Evolutionary conservation across 2,113 vertebrate species (phyloP).

Genomic region (Phocoena phocoena): DNA sequence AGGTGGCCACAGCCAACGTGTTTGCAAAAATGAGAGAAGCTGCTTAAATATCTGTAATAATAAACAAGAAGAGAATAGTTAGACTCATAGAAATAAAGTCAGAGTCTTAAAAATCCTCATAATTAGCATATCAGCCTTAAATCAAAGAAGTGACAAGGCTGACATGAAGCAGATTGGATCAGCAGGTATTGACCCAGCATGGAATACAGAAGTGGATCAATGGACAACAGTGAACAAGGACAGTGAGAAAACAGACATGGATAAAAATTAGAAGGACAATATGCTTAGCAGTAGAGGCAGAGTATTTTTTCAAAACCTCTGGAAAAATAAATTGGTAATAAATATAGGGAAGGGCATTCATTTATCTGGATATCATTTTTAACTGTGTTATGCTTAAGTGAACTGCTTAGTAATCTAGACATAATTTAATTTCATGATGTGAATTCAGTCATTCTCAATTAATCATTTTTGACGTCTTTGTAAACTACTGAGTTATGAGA

Average conservation of each 20-base stretch:
- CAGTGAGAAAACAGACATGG: not conserved
- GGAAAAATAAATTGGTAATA: not conserved
- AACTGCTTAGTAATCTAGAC: conserved; percentile 29
- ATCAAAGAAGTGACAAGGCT: not conserved
- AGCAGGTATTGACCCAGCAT: not conserved
- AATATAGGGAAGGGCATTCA: not conserved
- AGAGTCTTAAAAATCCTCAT: not conserved
- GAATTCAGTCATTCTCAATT: conserved; percentile 17
- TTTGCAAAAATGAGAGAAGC: not conserved
- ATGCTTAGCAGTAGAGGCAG: not conserved
- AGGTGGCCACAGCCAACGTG: not conserved
- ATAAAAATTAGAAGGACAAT: not conserved
- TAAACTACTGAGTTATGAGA: conserved; percentile 35
- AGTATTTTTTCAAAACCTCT: not conserved
- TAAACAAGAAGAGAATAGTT: not conserved
- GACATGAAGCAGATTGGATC: not conserved
- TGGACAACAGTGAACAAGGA: not conserved
- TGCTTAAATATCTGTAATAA: not conserved
- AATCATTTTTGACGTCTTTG: conserved; percentile 50
- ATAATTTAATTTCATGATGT: conserved; percentile 52
- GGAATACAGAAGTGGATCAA: not conserved
- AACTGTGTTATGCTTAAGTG: not conserved
- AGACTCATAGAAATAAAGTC: not conserved
- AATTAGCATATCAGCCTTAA: conserved; percentile 37
- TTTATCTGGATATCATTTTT: conserved; percentile 19